A percentile compares a stretch with the other conserved stretches of the same genome.
Conservation (phyloP, 1,140 invertebrate genomes). For the Meloidogyne chitwoodi region DNA sequence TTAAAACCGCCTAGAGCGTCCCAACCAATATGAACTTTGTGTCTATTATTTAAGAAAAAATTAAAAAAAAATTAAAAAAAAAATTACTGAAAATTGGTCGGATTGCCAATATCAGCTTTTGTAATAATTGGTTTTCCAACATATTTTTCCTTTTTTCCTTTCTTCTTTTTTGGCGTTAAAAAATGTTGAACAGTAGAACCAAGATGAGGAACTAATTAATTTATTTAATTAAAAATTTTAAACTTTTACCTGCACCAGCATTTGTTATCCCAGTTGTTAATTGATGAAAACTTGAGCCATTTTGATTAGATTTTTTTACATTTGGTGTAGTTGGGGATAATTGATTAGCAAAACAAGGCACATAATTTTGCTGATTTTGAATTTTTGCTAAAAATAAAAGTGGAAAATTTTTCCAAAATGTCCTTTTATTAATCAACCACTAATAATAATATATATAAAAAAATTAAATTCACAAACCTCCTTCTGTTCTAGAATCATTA, state of each 20-base stretch:
- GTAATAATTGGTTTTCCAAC: background rate
- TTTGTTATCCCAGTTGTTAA: conserved; percentile 20
- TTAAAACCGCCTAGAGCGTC: conserved; percentile 20
- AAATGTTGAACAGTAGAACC: conserved; percentile 18
- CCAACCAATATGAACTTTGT: conserved; percentile 28
- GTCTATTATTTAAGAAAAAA: conserved; percentile 3
- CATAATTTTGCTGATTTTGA: background rate
- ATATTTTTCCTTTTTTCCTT: conserved; percentile 19
- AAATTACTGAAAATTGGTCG: conserved; percentile 27
- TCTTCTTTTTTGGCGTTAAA: conserved; percentile 13
- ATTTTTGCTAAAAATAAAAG: background rate
- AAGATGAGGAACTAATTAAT: conserved; percentile 13
- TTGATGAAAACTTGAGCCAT: background rate
- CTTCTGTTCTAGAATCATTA: background rate
- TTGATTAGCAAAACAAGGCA: background rate
- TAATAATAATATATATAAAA: too few species aligned
- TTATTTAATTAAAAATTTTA: background rate
- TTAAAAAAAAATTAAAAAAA: background rate
- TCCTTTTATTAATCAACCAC: too few species aligned
- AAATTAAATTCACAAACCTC: too few species aligned
- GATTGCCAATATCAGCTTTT: conserved; percentile 29
- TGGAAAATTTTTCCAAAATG: too few species aligned
- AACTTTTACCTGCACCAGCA: background rate
- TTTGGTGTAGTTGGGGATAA: background rate
- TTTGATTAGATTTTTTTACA: background rate